Base-by-base conservation (phyloP, 2,888 invertebrate species). In the Sphaeridia pumilis region DNA sequence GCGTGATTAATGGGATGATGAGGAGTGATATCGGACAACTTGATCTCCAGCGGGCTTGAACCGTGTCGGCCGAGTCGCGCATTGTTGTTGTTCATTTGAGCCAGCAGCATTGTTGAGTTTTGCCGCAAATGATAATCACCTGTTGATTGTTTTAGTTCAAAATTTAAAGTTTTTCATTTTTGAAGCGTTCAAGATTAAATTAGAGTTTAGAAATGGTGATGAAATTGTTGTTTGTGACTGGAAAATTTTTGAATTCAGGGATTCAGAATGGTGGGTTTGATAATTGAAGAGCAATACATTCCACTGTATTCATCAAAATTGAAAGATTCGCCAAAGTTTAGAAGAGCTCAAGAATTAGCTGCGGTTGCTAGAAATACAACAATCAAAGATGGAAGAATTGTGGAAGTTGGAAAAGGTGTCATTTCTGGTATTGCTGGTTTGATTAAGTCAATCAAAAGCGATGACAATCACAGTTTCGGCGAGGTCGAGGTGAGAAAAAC, bases 401-500 rank as follows among this genome's bases (percentile, higher is more conserved):
- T 42, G 21, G 60, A 60, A 20, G 42, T 38, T 4, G 55, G 46
- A 38, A 57, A 41, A 28, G 58, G 58, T 43, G 57, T 55, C 12
- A 60, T 57, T 48, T 56, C 56, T n/a, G 59, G 59, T 1, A 42
- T 62, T 14, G 56, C 57, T 4, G 60, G 57, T n/a, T 55, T 63
- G 31, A 58, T 63, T n/a, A 58, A 59, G 25, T 57, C 58, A 1
- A 63, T 63, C 41, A 60, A 58, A 48, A 60, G 48, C 24, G 60
- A 60, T 17, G 55, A 52, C 27, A 58, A 59, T n/a, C 60, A 60
- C 3, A 57, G 56, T 1, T 46, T 60, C n/a, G 44, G 49, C 20
- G 62, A 62, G 45, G 56, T 60, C 10, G 57, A 63, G 55, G 62
- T 62, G n/a, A 21, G 26, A n/a, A n/a, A n/a, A n/a, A n/a, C n/a